Conservation (phyloP, 2,797 vertebrate species). For the Oreochromis grahami region DNA sequence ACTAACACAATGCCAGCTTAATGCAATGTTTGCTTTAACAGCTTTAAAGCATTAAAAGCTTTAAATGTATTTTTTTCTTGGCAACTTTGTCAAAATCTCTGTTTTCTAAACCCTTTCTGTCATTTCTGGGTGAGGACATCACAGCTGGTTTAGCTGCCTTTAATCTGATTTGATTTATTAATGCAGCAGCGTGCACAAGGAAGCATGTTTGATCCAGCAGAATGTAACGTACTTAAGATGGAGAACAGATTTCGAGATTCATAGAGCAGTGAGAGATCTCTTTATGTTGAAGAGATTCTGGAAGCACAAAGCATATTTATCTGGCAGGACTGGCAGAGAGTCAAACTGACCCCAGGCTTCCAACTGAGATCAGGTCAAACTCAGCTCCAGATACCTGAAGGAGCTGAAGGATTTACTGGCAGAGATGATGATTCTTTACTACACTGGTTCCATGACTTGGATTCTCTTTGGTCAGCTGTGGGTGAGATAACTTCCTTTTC, state of each 20-base stretch:
- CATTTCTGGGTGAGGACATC: neutral
- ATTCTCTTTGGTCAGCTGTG: neutral
- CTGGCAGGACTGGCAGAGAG: conserved; percentile 44
- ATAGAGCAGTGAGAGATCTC: conserved; percentile 26
- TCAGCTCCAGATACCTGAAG: conserved; percentile 3
- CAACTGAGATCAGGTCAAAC: conserved; percentile 50
- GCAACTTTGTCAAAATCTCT: neutral
- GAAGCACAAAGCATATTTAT: conserved; percentile 48
- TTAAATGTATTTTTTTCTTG: neutral
- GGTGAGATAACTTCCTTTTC: conserved; percentile 23
- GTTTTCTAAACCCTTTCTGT: neutral
- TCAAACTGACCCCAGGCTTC: conserved; percentile 46
- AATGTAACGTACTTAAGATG: conserved; percentile 4
- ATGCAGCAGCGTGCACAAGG: neutral
- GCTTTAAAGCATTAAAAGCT: neutral
- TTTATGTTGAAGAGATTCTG: conserved; percentile 30
- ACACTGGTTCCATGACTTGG: conserved; percentile 10
- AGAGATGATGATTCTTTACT: conserved; percentile 25
- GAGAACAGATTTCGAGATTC: conserved; percentile 13
- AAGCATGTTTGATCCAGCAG: neutral
- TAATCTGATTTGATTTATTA: neutral
- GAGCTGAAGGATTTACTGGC: conserved; percentile 53
- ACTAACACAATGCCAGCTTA: neutral
- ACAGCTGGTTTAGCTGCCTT: neutral
- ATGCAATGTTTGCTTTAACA: neutral